A percentile compares a stretch with the other conserved stretches of the same genome.
phyloP scores from a whole-genome alignment of 2,888 invertebrate genomes.

The Suillia variegata region DNA sequence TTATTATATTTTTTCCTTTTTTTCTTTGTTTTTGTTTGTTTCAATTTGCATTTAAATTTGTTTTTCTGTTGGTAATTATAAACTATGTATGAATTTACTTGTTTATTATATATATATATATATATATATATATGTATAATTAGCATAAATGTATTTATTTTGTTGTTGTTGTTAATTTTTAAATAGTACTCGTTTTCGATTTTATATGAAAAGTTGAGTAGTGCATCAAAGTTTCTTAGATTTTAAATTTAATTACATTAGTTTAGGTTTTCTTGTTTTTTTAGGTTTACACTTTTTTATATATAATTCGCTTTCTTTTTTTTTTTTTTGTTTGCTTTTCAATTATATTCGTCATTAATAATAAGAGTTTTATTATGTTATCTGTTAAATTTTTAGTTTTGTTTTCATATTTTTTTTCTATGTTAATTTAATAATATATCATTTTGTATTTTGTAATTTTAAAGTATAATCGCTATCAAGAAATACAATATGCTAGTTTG shows the following conservation, averaged over 20 bases:
- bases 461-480: slow-evolving; percentile 32
- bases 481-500: background rate
- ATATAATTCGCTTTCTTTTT: background rate
- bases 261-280: background rate
- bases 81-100: slow-evolving; percentile 13
- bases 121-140: slow-evolving; percentile 6
- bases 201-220: no score
- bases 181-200: no score
- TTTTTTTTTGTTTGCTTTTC: background rate
- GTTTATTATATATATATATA: background rate
- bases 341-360: background rate
- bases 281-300: background rate
- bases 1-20: no score
- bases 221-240: background rate
- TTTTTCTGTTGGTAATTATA: slow-evolving; percentile 29
- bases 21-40: no score
- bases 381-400: background rate
- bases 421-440: background rate
- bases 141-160: background rate
- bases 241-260: background rate
- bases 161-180: background rate
- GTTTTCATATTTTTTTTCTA: slow-evolving; percentile 4
- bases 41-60: no score
- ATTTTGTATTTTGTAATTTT: slow-evolving; percentile 15
- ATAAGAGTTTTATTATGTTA: background rate